Base-by-base conservation (phyloP, 2,888 invertebrate species). In the Melanostoma mellinum region DNA sequence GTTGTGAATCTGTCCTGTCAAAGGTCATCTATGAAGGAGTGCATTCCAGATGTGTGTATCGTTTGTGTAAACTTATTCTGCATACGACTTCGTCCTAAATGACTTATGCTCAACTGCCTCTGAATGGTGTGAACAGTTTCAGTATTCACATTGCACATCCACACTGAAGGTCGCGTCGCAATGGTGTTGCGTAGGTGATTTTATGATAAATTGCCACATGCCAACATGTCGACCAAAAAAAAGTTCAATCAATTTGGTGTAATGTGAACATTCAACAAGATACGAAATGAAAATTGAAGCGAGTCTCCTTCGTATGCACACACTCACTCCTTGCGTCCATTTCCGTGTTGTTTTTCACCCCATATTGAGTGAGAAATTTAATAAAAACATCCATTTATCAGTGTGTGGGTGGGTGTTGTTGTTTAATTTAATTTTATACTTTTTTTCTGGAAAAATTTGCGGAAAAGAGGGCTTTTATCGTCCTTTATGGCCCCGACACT, bases 181-280 rank as follows among this genome's bases (percentile, higher is more conserved):
- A 20, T 20, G 20, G 20, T 20, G 20, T 20, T 20, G 9, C 48
- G 71, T 9, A 35, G 48, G 33, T 48, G 10, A 58, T 20, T 48
- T 42, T 35, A 20, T 46, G 38, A 55, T 42, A 36, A 63, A 63
- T 73, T 53, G 46, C 50, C 20, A 20, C n/a, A 20, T 73, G 65
- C 78, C 65, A 65, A 58, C 58, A 50, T 65, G 50, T 52, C 36
- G 42, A 5, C 2, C 6, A 9, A 50, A 42, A 38, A 55, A 33
- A 36, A 72, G n/a, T 6, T 42, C 65, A 58, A 72, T 77, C 72
- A 65, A 77, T 77, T 77, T 58, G 30, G 8, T 63, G 50, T 42
- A 77, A 71, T 20, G 20, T 48, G 55, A 68, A 8, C 55, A 6
- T 52, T 72, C 72, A 48, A 10, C 35, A 20, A n/a, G 20, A n/a